Base-by-base conservation (phyloP, 1,140 invertebrate genomes). In the Drosophila ercepeae region DNA sequence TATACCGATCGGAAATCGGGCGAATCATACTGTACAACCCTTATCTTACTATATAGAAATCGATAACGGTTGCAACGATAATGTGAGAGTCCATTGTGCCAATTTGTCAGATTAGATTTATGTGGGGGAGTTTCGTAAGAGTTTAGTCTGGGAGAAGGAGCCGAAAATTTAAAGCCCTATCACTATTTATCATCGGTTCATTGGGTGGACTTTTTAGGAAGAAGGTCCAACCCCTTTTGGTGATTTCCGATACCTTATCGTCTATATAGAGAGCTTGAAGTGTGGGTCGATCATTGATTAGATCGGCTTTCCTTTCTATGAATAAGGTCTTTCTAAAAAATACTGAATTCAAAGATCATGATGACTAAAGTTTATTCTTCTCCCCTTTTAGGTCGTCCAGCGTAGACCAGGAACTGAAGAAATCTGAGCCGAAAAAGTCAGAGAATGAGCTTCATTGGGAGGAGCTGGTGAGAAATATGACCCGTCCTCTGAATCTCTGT, bases 401-500 rank as follows among this genome's bases (percentile, higher is more conserved):
- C 48, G 90, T 93, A 8, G 89, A 89, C 67, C 90, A 92, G 25
- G 96, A 97, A 82, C 92, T 91, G 25, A 91, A 91, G 54, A 91
- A 91, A 64, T 23, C 82, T 9, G 91, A 91, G 49, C 89, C 94
- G 1, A 97, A 97, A 92, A 97, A 97, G 91, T 97, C 97, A 0
- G 97, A 98, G 92, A 98, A 96, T 86, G 97, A 99, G 86, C 92
- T 98, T 0, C 96, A 98, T 78, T 99, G 98, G 98, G 98, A 99
- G 81, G 96, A 97, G 75, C 91, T 98, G 54, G 94, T 97, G 18
- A 95, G 95, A 25, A 95, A 95, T 64, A 92, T 98, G 53, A 95
- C 96, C 57, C 92, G 98, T 69, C 95, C 97, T 0, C 92, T 99
- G 42, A 95, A 95, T 75, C 94, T 99, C 8, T 99, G 98, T 91